A percentile compares a stretch with the other conserved stretches of the same genome.
Evolutionary conservation across 2,888 invertebrate genomes (phyloP).

Genomic region (Polia nebulosa): DNA sequence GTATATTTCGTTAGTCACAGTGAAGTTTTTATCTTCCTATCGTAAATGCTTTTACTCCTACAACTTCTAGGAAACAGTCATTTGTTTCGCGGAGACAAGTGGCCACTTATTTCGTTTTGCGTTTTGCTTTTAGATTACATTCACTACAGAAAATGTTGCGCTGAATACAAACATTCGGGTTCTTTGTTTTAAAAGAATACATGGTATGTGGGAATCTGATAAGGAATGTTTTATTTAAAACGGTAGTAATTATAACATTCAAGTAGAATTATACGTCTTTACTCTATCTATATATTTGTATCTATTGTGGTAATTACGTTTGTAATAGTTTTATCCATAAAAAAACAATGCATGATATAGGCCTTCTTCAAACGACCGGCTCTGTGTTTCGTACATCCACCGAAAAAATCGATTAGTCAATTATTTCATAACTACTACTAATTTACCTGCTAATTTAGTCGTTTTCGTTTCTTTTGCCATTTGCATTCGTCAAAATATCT

Average conservation of each 20-base stretch:
- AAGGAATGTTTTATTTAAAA: not conserved
- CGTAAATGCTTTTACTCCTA: constrained; percentile 59
- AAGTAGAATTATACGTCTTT: too few relatives aligned
- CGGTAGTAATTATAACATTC: too few relatives aligned
- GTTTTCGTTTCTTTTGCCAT: not conserved
- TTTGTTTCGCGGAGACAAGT: constrained; percentile 59
- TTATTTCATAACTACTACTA: not conserved
- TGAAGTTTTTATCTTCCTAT: constrained; percentile 59
- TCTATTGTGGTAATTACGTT: too few relatives aligned
- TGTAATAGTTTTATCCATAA: not conserved
- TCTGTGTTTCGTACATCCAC: not conserved
- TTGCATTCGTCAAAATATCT: not conserved
- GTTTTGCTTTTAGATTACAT: constrained; percentile 49
- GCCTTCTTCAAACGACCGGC: too few relatives aligned
- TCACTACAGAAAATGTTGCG: constrained; percentile 28
- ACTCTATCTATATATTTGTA: too few relatives aligned
- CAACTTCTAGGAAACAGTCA: constrained; percentile 62
- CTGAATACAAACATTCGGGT: constrained; percentile 12
- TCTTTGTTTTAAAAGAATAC: constrained; percentile 5
- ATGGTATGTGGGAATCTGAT: not conserved
- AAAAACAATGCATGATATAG: too few relatives aligned
- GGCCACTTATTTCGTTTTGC: constrained; percentile 57
- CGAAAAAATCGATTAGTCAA: not conserved
- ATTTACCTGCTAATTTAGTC: not conserved
- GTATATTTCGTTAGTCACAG: constrained; percentile 63